phyloP scores from a whole-genome alignment of 2,113 vertebrate species.

The Chaetodon auriga region DNA sequence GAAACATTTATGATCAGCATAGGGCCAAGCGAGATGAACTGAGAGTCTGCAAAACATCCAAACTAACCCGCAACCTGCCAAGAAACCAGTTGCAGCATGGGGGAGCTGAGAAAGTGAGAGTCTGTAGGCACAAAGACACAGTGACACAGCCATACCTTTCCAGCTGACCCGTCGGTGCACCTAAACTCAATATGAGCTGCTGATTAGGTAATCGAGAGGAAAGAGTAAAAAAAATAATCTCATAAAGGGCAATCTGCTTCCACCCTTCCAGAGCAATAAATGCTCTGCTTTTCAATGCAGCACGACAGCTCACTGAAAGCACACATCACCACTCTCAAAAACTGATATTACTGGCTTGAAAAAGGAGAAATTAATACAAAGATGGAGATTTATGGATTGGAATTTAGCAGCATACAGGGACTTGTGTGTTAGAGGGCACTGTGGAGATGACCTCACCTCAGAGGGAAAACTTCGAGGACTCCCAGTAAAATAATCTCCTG shows the following conservation, averaged over 20 bases:
- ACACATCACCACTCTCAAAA: slow-evolving; percentile 3
- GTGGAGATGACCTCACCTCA: slow-evolving; percentile 50
- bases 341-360: neutral
- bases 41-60: slow-evolving; percentile 36
- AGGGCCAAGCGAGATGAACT: slow-evolving; percentile 12
- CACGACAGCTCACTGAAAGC: slow-evolving; percentile 1
- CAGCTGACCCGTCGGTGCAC: slow-evolving; percentile 43
- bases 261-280: slow-evolving; percentile 47
- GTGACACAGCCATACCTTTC: slow-evolving; percentile 56
- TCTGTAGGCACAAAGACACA: slow-evolving; percentile 32
- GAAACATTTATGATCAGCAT: slow-evolving; percentile 8
- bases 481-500: slow-evolving; percentile 38
- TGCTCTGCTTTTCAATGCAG: slow-evolving; percentile 24
- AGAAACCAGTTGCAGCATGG: slow-evolving; percentile 8
- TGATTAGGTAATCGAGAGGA: slow-evolving; percentile 62
- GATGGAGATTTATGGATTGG: slow-evolving; percentile 27
- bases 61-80: slow-evolving; percentile 22
- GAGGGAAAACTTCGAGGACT: slow-evolving; percentile 39
- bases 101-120: neutral
- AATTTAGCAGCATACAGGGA: slow-evolving; percentile 4
- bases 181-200: slow-evolving; percentile 49
- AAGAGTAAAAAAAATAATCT: slow-evolving; percentile 53
- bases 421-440: slow-evolving; percentile 28
- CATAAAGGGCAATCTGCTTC: slow-evolving; percentile 38
- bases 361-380: slow-evolving; percentile 7